phyloP scores from a whole-genome alignment of 1,140 invertebrate genomes.

The Mamestra configurata region DNA sequence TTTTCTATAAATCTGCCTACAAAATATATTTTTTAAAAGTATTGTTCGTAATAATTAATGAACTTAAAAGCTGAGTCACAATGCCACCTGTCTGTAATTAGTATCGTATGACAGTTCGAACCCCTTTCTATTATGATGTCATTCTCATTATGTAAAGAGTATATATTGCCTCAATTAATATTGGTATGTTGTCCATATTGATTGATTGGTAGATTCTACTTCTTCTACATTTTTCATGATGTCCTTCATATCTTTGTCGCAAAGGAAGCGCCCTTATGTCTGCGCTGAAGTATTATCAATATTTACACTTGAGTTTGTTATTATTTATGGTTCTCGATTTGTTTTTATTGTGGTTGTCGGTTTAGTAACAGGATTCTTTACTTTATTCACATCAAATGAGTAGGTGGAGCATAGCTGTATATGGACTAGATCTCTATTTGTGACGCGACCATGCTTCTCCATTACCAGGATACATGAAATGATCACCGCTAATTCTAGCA shows the following conservation, averaged over 20 bases:
- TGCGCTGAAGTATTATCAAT: not conserved
- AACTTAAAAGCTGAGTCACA: slow-evolving; percentile 10
- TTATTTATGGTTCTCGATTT: not conserved
- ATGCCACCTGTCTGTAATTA: not conserved
- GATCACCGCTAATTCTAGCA: not conserved
- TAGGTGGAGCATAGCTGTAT: not conserved
- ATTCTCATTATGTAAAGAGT: slow-evolving; percentile 6
- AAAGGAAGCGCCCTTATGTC: not conserved
- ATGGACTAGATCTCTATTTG: not conserved
- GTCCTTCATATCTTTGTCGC: not conserved
- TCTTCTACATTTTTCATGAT: not conserved
- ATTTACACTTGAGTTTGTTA: not conserved
- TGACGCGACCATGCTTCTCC: not conserved
- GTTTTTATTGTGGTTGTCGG: too few species aligned
- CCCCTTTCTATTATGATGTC: slow-evolving; percentile 16
- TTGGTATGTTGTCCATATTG: not conserved
- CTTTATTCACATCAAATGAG: too few species aligned
- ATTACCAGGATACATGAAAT: not conserved
- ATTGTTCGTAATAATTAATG: too few species aligned
- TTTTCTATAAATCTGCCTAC: too few species aligned
- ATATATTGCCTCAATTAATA: not conserved
- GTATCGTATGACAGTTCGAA: not conserved
- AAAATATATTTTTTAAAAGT: too few species aligned
- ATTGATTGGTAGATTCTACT: not conserved
- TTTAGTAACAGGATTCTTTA: too few species aligned